Conservation (phyloP, 2,888 invertebrate genomes). For the Sclerodermus sp. region DNA sequence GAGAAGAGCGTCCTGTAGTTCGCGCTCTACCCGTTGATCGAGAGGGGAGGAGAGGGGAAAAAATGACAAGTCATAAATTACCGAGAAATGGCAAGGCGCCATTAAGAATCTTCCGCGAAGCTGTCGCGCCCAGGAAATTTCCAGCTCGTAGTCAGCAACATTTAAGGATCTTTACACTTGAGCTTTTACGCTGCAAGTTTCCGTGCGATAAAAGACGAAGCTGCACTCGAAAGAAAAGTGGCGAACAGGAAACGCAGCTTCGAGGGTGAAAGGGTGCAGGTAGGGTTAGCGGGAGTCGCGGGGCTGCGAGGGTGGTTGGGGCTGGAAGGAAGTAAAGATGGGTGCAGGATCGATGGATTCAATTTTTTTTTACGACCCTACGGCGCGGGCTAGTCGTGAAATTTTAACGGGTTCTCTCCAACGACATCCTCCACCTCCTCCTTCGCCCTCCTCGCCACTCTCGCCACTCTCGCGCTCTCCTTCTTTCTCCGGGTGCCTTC, state of each 20-base stretch:
- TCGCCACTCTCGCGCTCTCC: slow-evolving; percentile 6
- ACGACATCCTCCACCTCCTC: slow-evolving; percentile 28
- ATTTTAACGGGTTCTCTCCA: slow-evolving; percentile 38
- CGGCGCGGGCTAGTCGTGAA: slow-evolving; percentile 34
- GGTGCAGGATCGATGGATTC: slow-evolving; percentile 39
- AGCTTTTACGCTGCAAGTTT: no score
- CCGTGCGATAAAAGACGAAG: slow-evolving; percentile 2
- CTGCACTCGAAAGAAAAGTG: slow-evolving; percentile 9
- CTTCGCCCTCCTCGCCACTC: slow-evolving; percentile 2
- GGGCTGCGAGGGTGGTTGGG: slow-evolving; percentile 1
- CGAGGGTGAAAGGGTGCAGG: neutral
- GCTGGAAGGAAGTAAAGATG: slow-evolving; percentile 3
- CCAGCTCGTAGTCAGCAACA: no score
- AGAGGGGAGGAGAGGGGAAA: neutral
- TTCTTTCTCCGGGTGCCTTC: slow-evolving; percentile 5
- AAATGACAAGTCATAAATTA: neutral
- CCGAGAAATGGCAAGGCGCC: no score
- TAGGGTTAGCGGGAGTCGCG: neutral
- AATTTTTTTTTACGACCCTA: slow-evolving; percentile 44
- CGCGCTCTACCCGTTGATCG: no score
- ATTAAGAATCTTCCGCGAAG: no score
- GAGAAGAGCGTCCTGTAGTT: no score
- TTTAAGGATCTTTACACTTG: no score
- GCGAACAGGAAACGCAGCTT: neutral
- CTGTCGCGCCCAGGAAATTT: no score